Evolutionary conservation across 2,797 vertebrate genomes (phyloP), one percentile per base, ranked within the genome.

Genomic region (Staurois parvus): DNA sequence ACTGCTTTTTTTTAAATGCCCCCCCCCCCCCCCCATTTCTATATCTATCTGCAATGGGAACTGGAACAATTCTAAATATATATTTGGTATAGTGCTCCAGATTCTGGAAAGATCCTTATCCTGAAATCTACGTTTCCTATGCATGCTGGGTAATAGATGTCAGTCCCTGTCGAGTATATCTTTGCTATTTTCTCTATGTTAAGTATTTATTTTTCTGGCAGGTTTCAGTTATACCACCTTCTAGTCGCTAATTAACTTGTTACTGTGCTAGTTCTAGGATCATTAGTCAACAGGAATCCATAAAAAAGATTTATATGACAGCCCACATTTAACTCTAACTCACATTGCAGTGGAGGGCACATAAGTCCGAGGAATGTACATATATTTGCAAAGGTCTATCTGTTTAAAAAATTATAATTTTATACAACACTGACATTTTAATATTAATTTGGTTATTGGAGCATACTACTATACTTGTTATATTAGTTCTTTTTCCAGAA

Each of bases 221-320:
- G 70, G 76, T 83, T 72, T 79, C 62, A 74, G 32, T 79, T 59
- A 78, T 29, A 72, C 28, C 24, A 26, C 34, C 42, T 48, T 15
- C 75, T 79, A 79, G 85, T 87, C 40, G 62, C 74, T 84, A 87
- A 87, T 87, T 87, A 87, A 87, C 81, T 84, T 11, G 21, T 75
- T 87, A 79, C 68, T 83, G 70, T 75, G 75, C 19, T 37, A 83
- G 40, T 75, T 84, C 81, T 79, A 76, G 76, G 76, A 67, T 69
- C 83, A 87, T 87, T 87, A 79, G 85, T 26, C 64, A 30, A 40
- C 76, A 45, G 81, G 76, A 83, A 87, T 79, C 85, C 76, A 75
- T 79, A 83, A 83, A 72, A 56, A 73, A 74, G 67, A 79, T 83
- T 83, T 83, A 84, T 86, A 78, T 83, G 85, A 72, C 75, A 52